phyloP scores from a whole-genome alignment of 1,140 invertebrate genomes.

The Scaptodrosophila lebanonensis region DNA sequence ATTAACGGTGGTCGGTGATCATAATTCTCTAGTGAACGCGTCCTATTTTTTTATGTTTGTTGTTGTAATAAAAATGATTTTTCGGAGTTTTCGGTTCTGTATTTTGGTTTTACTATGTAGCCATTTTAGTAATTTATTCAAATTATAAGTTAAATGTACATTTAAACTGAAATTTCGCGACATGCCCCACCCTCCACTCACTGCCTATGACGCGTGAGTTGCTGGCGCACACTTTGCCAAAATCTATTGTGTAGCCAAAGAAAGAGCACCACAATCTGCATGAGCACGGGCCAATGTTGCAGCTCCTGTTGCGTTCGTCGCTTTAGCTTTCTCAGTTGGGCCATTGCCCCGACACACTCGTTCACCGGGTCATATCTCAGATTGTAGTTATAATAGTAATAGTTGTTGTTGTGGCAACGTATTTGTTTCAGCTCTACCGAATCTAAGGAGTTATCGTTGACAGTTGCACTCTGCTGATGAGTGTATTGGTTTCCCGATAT shows the following conservation, averaged over 20 bases:
- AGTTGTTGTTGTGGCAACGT: constrained; percentile 67
- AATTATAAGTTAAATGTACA: no score
- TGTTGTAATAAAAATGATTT: no score
- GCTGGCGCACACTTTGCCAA: constrained; percentile 62
- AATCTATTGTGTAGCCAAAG: constrained; percentile 67
- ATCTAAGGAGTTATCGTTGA: constrained; percentile 31
- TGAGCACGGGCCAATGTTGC: constrained; percentile 65
- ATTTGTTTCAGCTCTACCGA: constrained; percentile 37
- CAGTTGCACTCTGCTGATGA: no score
- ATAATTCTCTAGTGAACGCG: background rate
- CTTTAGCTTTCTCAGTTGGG: constrained; percentile 48
- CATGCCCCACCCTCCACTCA: constrained; percentile 7
- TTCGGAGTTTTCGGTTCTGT: constrained; percentile 18
- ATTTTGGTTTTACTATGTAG: no score
- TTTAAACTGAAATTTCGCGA: constrained; percentile 16
- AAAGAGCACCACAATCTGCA: constrained; percentile 59
- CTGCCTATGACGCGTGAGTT: constrained; percentile 45
- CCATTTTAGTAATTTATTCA: no score
- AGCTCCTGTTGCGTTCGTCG: constrained; percentile 59
- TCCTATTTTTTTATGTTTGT: constrained; percentile 21
- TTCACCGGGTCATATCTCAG: constrained; percentile 58
- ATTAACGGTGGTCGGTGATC: no score
- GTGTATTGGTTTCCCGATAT: constrained; percentile 1
- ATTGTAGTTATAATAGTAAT: constrained; percentile 74
- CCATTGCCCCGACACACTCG: constrained; percentile 18